Evolutionary conservation across 2,888 invertebrate genomes (phyloP), one percentile per base, ranked within the genome.

Genomic region (Pachymerium ferrugineum): DNA sequence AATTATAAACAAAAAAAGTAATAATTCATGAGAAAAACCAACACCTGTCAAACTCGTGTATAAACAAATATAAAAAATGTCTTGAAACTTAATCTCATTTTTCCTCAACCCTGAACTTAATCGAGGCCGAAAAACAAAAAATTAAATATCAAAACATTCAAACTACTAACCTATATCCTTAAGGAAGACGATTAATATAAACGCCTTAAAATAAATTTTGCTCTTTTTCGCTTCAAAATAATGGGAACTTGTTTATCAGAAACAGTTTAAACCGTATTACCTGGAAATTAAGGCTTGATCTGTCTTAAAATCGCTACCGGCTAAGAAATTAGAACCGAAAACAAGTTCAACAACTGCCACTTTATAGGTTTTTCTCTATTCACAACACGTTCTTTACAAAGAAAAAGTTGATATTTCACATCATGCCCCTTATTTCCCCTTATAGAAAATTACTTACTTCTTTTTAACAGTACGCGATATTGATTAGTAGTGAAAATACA

Each of bases 271-370:
- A 54, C 47, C 47, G n/a, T 16, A 54, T 54, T 54, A 54, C 47
- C 47, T 5, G 19, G 10, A 54, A 54, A 54, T 54, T 3, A 54
- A 6, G 4, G 0, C 19, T 54, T 54, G 22, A 54, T 54, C 47
- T 54, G 5, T 3, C 3, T 22, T 22, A 54, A 54, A 1, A 54
- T 54, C 47, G 19, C 22, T 10, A 22, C 47, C 47, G 16, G 22
- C 10, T 22, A 22, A 16, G 22, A 54, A 22, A 22, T 22, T 16
- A 54, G 22, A 22, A 54, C 22, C 22, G 10, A 22, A 54, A 54
- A 54, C 47, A 1, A 54, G 47, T 54, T n/a, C 47, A 54, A 54
- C 47, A 54, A 54, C 47, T 54, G n/a, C n/a, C n/a, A n/a, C n/a
- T n/a, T n/a, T n/a, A n/a, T n/a, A n/a, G n/a, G n/a, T n/a, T n/a